Evolutionary conservation across 2,888 invertebrate genomes (phyloP).

Genomic region (Brachylomia viminalis): DNA sequence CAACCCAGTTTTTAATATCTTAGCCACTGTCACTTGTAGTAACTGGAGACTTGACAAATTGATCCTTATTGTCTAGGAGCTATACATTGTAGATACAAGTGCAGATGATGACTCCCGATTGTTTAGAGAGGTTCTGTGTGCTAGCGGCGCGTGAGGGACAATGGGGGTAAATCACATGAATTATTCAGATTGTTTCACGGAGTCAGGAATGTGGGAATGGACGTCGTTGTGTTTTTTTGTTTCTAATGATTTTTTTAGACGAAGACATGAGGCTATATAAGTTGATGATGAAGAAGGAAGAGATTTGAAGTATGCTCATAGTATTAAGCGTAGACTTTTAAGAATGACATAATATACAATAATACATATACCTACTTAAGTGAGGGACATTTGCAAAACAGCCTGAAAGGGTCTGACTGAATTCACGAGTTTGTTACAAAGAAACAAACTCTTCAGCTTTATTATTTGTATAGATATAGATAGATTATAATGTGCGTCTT

Average conservation of each 20-base stretch:
- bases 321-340: neutral
- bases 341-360: too few species aligned
- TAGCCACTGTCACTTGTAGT: constrained; percentile 22
- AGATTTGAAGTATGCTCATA: neutral
- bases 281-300: neutral
- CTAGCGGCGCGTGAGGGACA: constrained; percentile 32
- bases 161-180: constrained; percentile 53
- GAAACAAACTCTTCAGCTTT: too few species aligned
- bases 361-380: neutral
- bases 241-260: constrained; percentile 16
- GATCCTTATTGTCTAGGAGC: constrained; percentile 29
- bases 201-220: constrained; percentile 11
- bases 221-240: neutral
- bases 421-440: neutral
- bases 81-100: constrained; percentile 29
- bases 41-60: constrained; percentile 32
- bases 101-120: constrained; percentile 1
- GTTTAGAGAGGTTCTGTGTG: constrained; percentile 17
- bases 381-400: neutral
- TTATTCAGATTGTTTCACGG: constrained; percentile 38
- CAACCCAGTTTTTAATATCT: neutral
- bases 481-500: neutral
- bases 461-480: too few species aligned
- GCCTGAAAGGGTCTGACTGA: too few species aligned
- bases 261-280: neutral